A percentile compares a stretch with the other conserved stretches of the same genome.
Conservation (phyloP, 2,888 invertebrate genomes). For the Plebejus argus region DNA sequence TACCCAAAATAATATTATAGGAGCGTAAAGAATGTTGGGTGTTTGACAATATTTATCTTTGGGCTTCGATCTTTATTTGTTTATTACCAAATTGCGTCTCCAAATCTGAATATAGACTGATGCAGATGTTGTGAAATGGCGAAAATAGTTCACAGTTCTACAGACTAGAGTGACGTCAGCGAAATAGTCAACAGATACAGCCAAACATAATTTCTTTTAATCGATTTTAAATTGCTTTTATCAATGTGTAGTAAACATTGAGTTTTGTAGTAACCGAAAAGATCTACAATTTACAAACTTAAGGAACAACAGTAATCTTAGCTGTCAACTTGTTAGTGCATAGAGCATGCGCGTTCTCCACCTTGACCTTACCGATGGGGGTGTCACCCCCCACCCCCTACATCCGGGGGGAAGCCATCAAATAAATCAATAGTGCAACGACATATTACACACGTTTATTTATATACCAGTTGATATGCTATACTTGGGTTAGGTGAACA, state of each 20-base stretch:
- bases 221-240: too few species aligned
- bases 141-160: background rate
- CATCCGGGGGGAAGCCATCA: background rate
- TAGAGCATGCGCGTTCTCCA: constrained; percentile 32
- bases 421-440: constrained; percentile 34
- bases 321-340: background rate
- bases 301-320: background rate
- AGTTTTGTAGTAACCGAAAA: too few species aligned
- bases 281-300: too few species aligned
- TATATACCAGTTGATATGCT: constrained; percentile 8
- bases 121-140: background rate
- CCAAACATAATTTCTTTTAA: too few species aligned
- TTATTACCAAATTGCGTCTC: background rate
- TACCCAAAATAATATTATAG: background rate
- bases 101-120: background rate
- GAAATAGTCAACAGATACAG: background rate
- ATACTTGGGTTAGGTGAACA: background rate
- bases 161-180: background rate
- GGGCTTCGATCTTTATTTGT: background rate
- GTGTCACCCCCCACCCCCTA: background rate
- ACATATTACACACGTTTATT: constrained; percentile 23
- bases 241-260: too few species aligned
- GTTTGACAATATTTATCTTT: background rate
- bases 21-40: background rate
- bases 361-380: constrained; percentile 32